Base-by-base conservation (phyloP, 2,888 invertebrate species). In the Hemicrepidius hirtus region DNA sequence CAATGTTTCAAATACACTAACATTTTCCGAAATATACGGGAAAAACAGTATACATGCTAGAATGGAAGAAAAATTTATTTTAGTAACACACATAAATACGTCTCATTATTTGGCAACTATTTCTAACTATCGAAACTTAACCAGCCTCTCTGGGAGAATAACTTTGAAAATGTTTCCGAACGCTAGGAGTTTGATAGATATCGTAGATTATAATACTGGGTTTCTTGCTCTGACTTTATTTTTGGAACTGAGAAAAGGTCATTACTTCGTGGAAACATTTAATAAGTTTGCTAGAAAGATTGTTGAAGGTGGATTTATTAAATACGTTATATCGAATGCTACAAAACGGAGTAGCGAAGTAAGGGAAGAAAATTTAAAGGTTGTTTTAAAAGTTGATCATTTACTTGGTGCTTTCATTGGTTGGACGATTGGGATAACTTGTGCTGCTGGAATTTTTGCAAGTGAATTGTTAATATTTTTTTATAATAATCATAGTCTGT, bases 241-340 rank as follows among this genome's bases (percentile, higher is more conserved):
- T 2, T 9, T 37, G 9, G 9, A 1, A 12, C 9, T 50, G 24
- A 50, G 50, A 21, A 21, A 50, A 10, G 50, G 50, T 3, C 50
- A 50, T 13, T 50, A 24, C 13, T 24, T 50, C 12, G 6, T 24
- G 12, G 3, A 9, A 9, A 50, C 50, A 3, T 24, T 50, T 24
- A 21, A 24, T 50, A 50, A 12, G n/a, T 0, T 50, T 21, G 2
- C 12, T 1, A 21, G n/a, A 18, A 50, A 24, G 3, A n/a, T 50
- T 24, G 24, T 50, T 12, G 50, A 50, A 13, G 13, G 24, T 50
- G 50, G 50, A 21, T 50, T 50, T 50, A 24, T 24, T 55, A 9
- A 24, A 24, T 3, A 24, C 2, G 5, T 24, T 24, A 24, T 24
- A 24, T 24, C 24, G 3, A 5, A 24, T 5, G 24, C 24, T 3